phyloP scores from a whole-genome alignment of 2,888 invertebrate species.

The Drosophila kanekoi region DNA sequence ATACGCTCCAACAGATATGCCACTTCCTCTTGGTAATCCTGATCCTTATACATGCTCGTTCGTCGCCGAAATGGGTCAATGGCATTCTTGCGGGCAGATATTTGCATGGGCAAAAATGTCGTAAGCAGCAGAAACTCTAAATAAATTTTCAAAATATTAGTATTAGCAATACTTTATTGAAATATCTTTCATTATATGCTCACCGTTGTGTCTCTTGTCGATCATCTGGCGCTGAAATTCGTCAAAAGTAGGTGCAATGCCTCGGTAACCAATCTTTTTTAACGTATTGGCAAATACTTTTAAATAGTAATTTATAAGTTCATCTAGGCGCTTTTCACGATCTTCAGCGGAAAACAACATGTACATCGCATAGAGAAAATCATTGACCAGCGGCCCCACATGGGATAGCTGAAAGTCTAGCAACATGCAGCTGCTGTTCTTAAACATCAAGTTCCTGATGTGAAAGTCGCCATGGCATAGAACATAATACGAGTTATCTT shows the following conservation, averaged over 20 bases:
- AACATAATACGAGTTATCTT: slow-evolving; percentile 50
- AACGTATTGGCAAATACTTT: slow-evolving; percentile 49
- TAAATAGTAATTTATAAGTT: slow-evolving; percentile 67
- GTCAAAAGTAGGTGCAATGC: slow-evolving; percentile 52
- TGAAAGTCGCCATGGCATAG: slow-evolving; percentile 77
- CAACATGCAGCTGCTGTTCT: slow-evolving; percentile 56
- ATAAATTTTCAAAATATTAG: not conserved
- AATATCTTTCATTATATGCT: slow-evolving; percentile 19
- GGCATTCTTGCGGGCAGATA: slow-evolving; percentile 20
- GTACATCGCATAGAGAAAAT: slow-evolving; percentile 66
- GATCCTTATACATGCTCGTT: slow-evolving; percentile 31
- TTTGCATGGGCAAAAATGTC: slow-evolving; percentile 45
- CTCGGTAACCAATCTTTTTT: slow-evolving; percentile 49
- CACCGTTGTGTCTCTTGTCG: slow-evolving; percentile 58
- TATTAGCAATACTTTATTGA: too few species aligned
- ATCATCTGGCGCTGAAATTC: slow-evolving; percentile 55
- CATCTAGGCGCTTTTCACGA: slow-evolving; percentile 46
- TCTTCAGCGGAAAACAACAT: slow-evolving; percentile 60
- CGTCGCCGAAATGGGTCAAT: slow-evolving; percentile 45
- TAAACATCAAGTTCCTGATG: slow-evolving; percentile 72
- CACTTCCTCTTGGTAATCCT: slow-evolving; percentile 40
- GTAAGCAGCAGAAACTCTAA: slow-evolving; percentile 41
- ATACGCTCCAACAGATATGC: slow-evolving; percentile 48
- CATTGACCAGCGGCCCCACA: slow-evolving; percentile 62
- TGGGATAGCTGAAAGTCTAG: slow-evolving; percentile 70